Conservation (phyloP, 2,888 invertebrate genomes). For the Eupsilia transversa region DNA sequence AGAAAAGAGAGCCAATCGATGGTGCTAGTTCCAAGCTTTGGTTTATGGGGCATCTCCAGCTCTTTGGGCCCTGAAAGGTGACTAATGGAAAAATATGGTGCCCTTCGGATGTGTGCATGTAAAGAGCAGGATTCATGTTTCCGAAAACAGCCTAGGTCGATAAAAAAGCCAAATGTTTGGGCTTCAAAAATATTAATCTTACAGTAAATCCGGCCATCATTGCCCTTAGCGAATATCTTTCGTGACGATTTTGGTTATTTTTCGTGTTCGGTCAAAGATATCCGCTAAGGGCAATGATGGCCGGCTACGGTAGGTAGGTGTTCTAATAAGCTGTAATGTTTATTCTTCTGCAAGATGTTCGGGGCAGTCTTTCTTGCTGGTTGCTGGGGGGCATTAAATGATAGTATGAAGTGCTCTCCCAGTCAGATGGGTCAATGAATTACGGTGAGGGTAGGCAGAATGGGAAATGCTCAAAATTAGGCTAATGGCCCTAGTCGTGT, state of each 20-base stretch:
- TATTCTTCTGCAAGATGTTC: background rate
- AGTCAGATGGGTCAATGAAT: background rate
- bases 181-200: too few relatives aligned
- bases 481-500: background rate
- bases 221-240: too few relatives aligned
- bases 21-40: background rate
- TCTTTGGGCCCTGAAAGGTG: background rate
- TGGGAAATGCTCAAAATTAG: background rate
- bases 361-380: too few relatives aligned
- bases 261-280: too few relatives aligned
- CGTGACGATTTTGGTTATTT: too few relatives aligned
- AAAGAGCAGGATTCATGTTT: background rate
- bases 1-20: background rate
- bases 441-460: background rate
- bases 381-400: background rate
- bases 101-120: background rate
- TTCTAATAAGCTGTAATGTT: background rate
- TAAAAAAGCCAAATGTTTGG: background rate
- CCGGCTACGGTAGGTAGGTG: too few relatives aligned
- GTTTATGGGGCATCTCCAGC: background rate
- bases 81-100: background rate
- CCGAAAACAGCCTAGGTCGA: background rate
- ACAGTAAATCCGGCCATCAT: too few relatives aligned
- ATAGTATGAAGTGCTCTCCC: background rate
- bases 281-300: too few relatives aligned